Conservation (phyloP, 2,113 vertebrate genomes). For the Hyperopisus bebe region DNA sequence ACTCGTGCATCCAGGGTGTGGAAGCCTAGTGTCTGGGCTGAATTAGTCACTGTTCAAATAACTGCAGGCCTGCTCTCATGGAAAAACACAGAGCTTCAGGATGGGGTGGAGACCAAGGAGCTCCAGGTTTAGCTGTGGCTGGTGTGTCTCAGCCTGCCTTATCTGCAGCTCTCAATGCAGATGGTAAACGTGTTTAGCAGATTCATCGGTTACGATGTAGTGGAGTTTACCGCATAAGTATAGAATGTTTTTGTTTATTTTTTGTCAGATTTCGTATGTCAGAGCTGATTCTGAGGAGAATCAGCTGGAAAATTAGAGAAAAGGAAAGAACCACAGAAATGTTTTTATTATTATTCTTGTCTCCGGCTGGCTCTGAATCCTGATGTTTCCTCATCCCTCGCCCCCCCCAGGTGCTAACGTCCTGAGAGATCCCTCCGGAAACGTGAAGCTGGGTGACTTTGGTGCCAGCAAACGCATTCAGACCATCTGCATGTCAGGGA, state of each 20-base stretch:
- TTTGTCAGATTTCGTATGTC: background rate
- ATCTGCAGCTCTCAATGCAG: background rate
- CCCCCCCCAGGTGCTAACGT: constrained; percentile 76
- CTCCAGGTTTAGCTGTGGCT: background rate
- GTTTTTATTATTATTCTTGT: background rate
- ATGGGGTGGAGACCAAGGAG: constrained; percentile 9
- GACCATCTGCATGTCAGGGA: constrained; percentile 91
- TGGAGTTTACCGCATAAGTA: background rate
- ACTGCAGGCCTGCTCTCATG: constrained; percentile 24
- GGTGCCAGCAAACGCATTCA: constrained; percentile 90
- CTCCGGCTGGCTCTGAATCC: background rate
- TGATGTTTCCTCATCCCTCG: background rate
- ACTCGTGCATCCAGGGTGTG: constrained; percentile 33
- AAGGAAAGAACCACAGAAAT: background rate
- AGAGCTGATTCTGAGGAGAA: too few species aligned
- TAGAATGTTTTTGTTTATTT: background rate
- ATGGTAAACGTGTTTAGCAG: background rate
- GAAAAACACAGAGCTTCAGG: constrained; percentile 43
- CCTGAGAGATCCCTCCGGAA: constrained; percentile 81
- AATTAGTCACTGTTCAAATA: constrained; percentile 64
- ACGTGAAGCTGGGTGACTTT: constrained; percentile 87
- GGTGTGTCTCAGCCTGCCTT: background rate
- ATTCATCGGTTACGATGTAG: background rate
- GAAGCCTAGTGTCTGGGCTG: constrained; percentile 40
- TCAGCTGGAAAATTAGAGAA: background rate